Conservation (phyloP, 2,888 invertebrate species). For the Stomorhina lunata region DNA sequence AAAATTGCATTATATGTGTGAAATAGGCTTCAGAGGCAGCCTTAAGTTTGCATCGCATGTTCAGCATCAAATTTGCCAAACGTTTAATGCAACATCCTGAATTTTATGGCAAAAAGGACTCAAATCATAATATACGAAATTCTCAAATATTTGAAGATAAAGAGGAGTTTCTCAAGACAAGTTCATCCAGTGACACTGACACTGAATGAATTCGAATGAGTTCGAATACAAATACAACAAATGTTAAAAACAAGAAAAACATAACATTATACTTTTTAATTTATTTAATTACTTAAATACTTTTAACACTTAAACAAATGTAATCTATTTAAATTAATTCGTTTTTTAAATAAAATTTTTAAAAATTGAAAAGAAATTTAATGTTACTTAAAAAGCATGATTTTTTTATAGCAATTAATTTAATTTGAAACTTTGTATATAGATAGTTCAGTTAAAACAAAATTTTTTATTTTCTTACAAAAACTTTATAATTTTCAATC, state of each 20-base stretch:
- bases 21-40: slow-evolving; percentile 85
- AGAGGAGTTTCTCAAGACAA: slow-evolving; percentile 33
- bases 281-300: slow-evolving; percentile 20
- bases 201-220: background rate
- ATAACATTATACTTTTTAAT: background rate
- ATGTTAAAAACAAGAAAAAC: background rate
- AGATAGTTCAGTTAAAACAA: background rate
- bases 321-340: slow-evolving; percentile 19
- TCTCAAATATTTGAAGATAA: slow-evolving; percentile 35
- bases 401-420: background rate
- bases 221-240: background rate
- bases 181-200: slow-evolving; percentile 55
- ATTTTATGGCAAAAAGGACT: slow-evolving; percentile 57
- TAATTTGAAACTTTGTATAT: background rate
- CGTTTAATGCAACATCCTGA: slow-evolving; percentile 53
- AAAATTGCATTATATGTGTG: slow-evolving; percentile 57
- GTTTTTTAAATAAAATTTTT: slow-evolving; percentile 12
- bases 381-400: slow-evolving; percentile 13
- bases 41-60: slow-evolving; percentile 86
- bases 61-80: slow-evolving; percentile 79
- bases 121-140: slow-evolving; percentile 53
- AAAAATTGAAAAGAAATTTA: background rate
- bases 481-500: slow-evolving; percentile 24
- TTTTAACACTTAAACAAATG: slow-evolving; percentile 32
- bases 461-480: background rate